Base-by-base conservation (phyloP, 2,797 vertebrate species). In the Avahi laniger region DNA sequence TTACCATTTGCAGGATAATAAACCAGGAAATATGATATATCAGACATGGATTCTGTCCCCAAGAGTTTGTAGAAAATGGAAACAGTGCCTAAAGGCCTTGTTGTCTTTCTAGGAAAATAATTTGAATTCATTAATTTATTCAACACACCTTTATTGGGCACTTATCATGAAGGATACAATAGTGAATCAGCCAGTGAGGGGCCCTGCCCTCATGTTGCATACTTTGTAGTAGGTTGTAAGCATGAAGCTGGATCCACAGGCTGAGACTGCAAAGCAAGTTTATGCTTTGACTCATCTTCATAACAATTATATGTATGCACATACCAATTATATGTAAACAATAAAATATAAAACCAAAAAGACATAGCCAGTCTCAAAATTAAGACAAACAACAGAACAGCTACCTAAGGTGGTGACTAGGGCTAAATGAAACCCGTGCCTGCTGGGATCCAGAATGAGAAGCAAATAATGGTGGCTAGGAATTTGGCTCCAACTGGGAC, bases 51-150 rank as follows among this genome's bases (percentile, higher is more conserved):
- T 75, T 93, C n/a, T 89, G 75, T 88, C 38, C 79, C 43, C 30
- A 72, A 89, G 92, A 72, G 12, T 17, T 78, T 91, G 17, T 91
- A 59, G 70, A 83, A 95, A 96, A 93, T 11, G 11, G 72, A 92
- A 93, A 81, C 18, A 11, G 35, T 76, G 11, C 54, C 22, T 8
- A 46, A 70, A 63, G 41, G 30, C 30, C 28, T 86, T 82, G 10
- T 14, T 65, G 13, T 94, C 18, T 95, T 89, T 91, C 26, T 86
- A 69, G 48, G n/a, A 84, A 92, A 92, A 61, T 79, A 43, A 91
- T 50, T 67, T 94, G 4, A 95, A 85, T 75, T 86, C 10, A 69
- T 89, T 94, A 30, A 76, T 76, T 89, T 83, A 72, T 89, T 80
- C 43, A 50, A 10, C 50, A 65, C 20, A 67, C 83, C 22, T 78